Evolutionary conservation across 2,797 vertebrate genomes (phyloP), one percentile per base, ranked within the genome.

Genomic region (Phalanger gymnotis): DNA sequence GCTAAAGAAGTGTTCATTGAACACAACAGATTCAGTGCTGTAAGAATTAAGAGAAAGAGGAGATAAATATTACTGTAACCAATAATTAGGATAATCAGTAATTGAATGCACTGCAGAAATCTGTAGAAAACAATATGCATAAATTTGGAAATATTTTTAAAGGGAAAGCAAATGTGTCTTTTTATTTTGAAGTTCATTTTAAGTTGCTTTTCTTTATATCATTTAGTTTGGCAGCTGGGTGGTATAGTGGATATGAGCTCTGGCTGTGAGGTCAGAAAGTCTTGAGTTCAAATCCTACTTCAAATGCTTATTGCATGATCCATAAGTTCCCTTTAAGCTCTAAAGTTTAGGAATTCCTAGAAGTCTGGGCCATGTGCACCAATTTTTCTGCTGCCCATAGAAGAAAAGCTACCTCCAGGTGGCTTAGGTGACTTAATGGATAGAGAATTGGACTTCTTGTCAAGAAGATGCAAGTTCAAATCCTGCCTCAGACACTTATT

Each of bases 171-270:
- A 51, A 87, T 87, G 22, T 51, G 19, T 40, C 73, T 87, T 92
- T 56, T 92, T 54, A 92, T 90, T 95, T 96, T 58, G 52, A 89
- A 52, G 51, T 91, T 47, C 81, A 87, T 66, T 92, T 51, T 91
- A 31, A 40, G n/a, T 81, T 94, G 58, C 52, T 90, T 53, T 91
- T 34, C 55, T 6, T 52, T 34, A 34, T 12, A 12, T 40, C n/a
- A 51, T 87, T 87, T 87, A 28, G 3, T 87, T 87, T n/a, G 73
- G 3, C 9, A 87, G 22, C 40, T 87, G 10, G 25, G 40, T 87
- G 25, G 25, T 51, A 10, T 51, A 10, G 6, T 47, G n/a, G 19
- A 81, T 81, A 81, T 25, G 7, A 47, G 73, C 22, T 47, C 73
- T 47, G 9, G 22, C 27, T 25, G 22, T 87, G 73, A 40, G 25